phyloP scores from a whole-genome alignment of 1,140 invertebrate genomes.

The Pogonognathellus flavescens region DNA sequence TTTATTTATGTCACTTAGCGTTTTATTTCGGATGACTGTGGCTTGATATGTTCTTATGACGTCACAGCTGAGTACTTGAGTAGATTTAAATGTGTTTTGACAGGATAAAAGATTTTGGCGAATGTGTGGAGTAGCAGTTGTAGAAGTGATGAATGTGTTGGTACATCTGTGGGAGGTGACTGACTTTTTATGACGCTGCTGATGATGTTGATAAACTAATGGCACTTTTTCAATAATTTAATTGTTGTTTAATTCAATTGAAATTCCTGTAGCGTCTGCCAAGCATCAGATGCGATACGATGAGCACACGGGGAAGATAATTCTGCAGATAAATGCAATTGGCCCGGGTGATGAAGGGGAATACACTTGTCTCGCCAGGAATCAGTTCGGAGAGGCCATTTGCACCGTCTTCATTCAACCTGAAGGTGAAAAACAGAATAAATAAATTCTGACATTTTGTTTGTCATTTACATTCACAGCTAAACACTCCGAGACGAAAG shows the following conservation, averaged over 20 bases:
- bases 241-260: neutral
- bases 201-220: too few species aligned
- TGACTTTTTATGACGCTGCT: too few species aligned
- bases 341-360: conserved; percentile 95
- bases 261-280: conserved; percentile 74
- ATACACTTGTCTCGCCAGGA: conserved; percentile 87
- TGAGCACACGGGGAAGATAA: conserved; percentile 86
- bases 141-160: too few species aligned
- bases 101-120: too few species aligned
- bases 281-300: conserved; percentile 91
- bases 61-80: too few species aligned
- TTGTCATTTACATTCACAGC: conserved; percentile 73
- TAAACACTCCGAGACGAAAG: conserved; percentile 64
- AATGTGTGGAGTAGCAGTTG: too few species aligned
- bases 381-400: conserved; percentile 93
- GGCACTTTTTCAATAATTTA: too few species aligned
- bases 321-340: conserved; percentile 89
- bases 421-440: conserved; percentile 75
- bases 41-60: too few species aligned
- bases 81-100: too few species aligned
- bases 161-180: too few species aligned
- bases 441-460: neutral
- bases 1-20: too few species aligned
- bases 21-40: too few species aligned
- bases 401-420: conserved; percentile 95